phyloP scores from a whole-genome alignment of 2,797 vertebrate genomes.

The Siniperca undulata region DNA sequence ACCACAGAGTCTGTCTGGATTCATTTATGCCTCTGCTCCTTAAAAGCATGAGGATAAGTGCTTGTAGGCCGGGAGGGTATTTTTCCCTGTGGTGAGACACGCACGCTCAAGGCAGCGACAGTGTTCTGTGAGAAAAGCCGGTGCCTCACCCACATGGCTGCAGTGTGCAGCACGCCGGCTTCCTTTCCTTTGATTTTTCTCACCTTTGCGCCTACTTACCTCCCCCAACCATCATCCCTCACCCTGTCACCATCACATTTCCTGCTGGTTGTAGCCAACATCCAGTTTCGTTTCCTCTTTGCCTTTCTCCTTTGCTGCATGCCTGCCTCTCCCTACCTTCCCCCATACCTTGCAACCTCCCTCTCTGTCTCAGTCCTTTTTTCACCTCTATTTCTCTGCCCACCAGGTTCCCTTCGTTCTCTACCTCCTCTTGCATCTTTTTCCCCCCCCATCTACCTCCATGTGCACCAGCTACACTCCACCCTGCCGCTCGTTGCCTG shows the following conservation, averaged over 20 bases:
- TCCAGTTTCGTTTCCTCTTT: constrained; percentile 25
- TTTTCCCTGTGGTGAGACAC: constrained; percentile 22
- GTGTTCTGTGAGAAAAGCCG: constrained; percentile 57
- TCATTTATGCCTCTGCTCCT: constrained; percentile 46
- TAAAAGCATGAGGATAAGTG: constrained; percentile 51
- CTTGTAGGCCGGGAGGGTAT: constrained; percentile 9
- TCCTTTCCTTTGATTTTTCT: constrained; percentile 33
- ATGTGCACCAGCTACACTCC: constrained; percentile 59
- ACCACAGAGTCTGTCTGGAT: constrained; percentile 37
- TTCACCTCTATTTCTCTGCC: constrained; percentile 26
- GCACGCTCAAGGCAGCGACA: constrained; percentile 40
- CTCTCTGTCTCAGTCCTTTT: constrained; percentile 22
- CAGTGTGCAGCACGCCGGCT: constrained; percentile 68
- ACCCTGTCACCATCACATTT: constrained; percentile 38
- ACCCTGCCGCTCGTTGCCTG: constrained; percentile 45
- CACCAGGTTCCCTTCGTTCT: constrained; percentile 11
- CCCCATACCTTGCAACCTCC: constrained; percentile 52
- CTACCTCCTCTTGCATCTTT: constrained; percentile 8
- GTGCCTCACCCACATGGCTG: constrained; percentile 84
- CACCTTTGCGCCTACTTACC: constrained; percentile 41
- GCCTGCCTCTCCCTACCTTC: constrained; percentile 57
- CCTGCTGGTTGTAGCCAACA: constrained; percentile 22
- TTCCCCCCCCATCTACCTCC: constrained; percentile 19
- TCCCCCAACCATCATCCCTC: constrained; percentile 37
- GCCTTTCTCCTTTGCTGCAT: constrained; percentile 56